Evolutionary conservation across 1,140 invertebrate species (phyloP).

Genomic region (Mylabris phalerata): DNA sequence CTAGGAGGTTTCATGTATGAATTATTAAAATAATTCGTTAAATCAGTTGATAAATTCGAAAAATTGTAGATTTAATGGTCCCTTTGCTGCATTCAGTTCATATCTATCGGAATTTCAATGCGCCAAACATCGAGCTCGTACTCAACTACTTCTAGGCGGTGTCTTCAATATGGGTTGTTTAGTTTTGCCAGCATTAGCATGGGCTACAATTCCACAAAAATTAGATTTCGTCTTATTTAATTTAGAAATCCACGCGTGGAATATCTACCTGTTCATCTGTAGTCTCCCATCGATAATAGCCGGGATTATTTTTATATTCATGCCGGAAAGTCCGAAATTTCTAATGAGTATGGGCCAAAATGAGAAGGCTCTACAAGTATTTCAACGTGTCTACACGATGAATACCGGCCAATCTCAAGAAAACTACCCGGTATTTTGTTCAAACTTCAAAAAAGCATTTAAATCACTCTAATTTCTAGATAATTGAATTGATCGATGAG

Average conservation of each 20-base stretch:
- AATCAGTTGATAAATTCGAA: not conserved
- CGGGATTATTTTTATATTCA: slow-evolving; percentile 48
- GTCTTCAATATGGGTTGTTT: slow-evolving; percentile 52
- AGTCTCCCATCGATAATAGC: slow-evolving; percentile 61
- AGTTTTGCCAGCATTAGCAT: slow-evolving; percentile 24
- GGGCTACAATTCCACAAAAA: slow-evolving; percentile 21
- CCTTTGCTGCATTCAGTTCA: slow-evolving; percentile 59
- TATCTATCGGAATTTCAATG: slow-evolving; percentile 63
- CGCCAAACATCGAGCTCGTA: slow-evolving; percentile 51
- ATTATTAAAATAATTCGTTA: not conserved
- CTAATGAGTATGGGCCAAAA: slow-evolving; percentile 63
- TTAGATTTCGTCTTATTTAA: slow-evolving; percentile 10
- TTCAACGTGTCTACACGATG: slow-evolving; percentile 49
- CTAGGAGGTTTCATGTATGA: slow-evolving; percentile 70
- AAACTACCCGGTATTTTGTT: slow-evolving; percentile 53
- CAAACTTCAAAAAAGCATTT: not conserved
- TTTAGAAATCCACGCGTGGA: slow-evolving; percentile 58
- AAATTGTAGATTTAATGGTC: slow-evolving; percentile 59
- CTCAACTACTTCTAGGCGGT: slow-evolving; percentile 54
- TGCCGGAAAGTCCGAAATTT: slow-evolving; percentile 73
- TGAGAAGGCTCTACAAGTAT: slow-evolving; percentile 55
- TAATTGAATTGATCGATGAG: slow-evolving; percentile 25
- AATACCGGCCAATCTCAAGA: slow-evolving; percentile 54
- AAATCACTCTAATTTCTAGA: slow-evolving; percentile 9
- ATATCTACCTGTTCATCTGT: slow-evolving; percentile 61